Conservation (phyloP, 2,888 invertebrate genomes). For the Noctua janthe region DNA sequence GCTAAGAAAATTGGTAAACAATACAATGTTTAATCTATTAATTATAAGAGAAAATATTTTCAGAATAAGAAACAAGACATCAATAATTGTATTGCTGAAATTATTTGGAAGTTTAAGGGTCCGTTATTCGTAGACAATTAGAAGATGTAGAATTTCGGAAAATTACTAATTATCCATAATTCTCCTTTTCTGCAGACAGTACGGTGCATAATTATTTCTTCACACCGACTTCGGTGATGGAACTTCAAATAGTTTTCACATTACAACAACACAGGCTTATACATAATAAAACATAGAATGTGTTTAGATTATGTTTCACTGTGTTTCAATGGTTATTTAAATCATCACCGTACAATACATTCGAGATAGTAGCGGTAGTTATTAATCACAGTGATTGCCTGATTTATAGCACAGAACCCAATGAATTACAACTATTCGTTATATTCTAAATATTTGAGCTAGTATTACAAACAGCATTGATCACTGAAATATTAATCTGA, state of each 20-base stretch:
- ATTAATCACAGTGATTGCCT: constrained; percentile 43
- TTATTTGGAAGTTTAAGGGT: background rate
- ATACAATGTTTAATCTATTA: background rate
- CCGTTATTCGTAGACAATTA: background rate
- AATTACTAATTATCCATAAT: background rate
- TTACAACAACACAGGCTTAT: background rate
- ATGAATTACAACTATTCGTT: constrained; percentile 38
- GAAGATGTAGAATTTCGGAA: background rate
- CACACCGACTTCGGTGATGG: background rate
- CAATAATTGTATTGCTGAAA: background rate
- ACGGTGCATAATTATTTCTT: too few relatives aligned
- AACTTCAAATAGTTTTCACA: background rate
- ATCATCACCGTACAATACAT: constrained; percentile 6
- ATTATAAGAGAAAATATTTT: background rate
- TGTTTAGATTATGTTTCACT: constrained; percentile 9
- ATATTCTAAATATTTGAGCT: constrained; percentile 31
- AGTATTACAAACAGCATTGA: constrained; percentile 22
- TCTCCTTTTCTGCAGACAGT: background rate
- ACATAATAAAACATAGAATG: background rate
- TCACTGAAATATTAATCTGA: constrained; percentile 21
- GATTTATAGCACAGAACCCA: constrained; percentile 29
- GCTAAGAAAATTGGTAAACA: constrained; percentile 91
- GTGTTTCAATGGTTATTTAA: constrained; percentile 17
- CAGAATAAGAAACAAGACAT: background rate
- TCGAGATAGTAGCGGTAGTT: constrained; percentile 6